phyloP scores from a whole-genome alignment of 1,140 invertebrate species.

The Pseudomyrmex flavicornis region DNA sequence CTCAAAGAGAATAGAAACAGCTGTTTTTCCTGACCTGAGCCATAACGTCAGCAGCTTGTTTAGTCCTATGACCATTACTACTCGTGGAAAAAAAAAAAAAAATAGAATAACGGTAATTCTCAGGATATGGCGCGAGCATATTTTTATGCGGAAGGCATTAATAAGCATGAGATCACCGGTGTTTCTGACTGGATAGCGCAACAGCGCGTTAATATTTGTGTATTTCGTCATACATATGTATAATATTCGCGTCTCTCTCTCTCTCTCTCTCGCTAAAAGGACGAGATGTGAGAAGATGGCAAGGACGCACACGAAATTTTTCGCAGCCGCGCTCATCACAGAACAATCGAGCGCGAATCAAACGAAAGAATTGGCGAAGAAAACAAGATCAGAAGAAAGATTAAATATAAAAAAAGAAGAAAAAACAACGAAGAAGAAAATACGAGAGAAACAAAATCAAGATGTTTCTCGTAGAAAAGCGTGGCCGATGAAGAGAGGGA shows the following conservation, averaged over 20 bases:
- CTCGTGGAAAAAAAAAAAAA: neutral
- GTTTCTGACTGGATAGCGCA: slow-evolving; percentile 8
- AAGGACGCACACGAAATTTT: neutral
- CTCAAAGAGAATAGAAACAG: neutral
- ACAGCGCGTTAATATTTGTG: neutral
- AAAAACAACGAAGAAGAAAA: no score
- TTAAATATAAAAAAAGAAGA: no score
- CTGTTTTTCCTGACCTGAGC: slow-evolving; percentile 30
- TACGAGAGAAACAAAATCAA: neutral
- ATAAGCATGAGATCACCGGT: slow-evolving; percentile 45
- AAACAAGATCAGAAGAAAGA: no score
- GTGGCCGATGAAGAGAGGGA: slow-evolving; percentile 49
- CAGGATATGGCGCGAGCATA: neutral
- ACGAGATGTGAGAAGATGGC: no score
- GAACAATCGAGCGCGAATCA: neutral
- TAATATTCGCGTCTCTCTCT: neutral
- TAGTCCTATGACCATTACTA: slow-evolving; percentile 26
- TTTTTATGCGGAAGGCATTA: slow-evolving; percentile 16
- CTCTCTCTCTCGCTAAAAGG: neutral
- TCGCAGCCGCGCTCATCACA: neutral
- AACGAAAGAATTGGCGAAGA: no score
- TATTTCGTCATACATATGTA: slow-evolving; percentile 45
- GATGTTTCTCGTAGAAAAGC: slow-evolving; percentile 11
- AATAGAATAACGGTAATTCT: slow-evolving; percentile 15
- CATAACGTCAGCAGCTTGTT: slow-evolving; percentile 26